Conservation (phyloP, 1,140 invertebrate species). For the Plodia interpunctella region DNA sequence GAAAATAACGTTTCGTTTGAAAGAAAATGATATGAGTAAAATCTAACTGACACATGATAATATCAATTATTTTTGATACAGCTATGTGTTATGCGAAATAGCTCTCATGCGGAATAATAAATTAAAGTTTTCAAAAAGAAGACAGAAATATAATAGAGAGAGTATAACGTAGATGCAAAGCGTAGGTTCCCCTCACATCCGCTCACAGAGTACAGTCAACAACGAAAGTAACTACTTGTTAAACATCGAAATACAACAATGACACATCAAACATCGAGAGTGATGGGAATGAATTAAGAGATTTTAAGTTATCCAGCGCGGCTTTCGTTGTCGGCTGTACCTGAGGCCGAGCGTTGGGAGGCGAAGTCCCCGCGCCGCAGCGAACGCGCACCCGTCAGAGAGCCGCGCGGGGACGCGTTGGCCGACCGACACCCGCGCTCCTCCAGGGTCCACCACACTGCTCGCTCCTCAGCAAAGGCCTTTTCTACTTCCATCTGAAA, state of each 20-base stretch:
- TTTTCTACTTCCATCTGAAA: conserved; percentile 80
- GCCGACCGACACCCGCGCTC: conserved; percentile 87
- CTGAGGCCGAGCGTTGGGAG: conserved; percentile 82
- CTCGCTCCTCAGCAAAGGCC: conserved; percentile 89
- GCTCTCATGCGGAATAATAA: not conserved
- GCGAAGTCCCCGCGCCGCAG: conserved; percentile 81
- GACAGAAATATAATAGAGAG: not conserved
- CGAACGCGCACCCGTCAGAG: conserved; percentile 81
- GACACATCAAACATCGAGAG: conserved; percentile 10
- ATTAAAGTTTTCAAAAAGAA: not conserved
- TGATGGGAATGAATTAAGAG: not conserved
- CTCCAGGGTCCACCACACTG: conserved; percentile 91
- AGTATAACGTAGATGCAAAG: not conserved
- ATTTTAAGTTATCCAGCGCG: conserved; percentile 3
- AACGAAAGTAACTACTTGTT: conserved; percentile 15
- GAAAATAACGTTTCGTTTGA: too few relatives aligned
- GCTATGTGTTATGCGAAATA: too few relatives aligned
- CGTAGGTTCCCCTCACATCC: conserved; percentile 17
- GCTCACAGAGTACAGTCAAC: conserved; percentile 21
- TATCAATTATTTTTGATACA: too few relatives aligned
- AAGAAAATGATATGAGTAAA: too few relatives aligned
- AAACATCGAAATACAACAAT: conserved; percentile 6
- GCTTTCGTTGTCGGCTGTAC: conserved; percentile 44
- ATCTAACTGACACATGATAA: too few relatives aligned
- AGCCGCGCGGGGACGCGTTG: conserved; percentile 87